phyloP scores from a whole-genome alignment of 2,888 invertebrate species.

The Sarcophaga caerulescens region DNA sequence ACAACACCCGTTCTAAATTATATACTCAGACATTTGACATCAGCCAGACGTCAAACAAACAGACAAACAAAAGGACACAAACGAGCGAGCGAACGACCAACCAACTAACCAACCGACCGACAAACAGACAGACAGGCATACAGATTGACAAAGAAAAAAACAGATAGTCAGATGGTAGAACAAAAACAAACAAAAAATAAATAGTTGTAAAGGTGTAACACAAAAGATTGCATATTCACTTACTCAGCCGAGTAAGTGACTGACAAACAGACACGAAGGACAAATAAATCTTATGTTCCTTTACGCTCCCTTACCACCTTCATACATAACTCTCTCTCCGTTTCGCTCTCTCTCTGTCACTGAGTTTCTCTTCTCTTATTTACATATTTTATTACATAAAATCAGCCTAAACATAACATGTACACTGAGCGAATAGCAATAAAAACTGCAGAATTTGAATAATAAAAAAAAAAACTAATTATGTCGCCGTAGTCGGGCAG shows the following conservation, averaged over 20 bases:
- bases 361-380: background rate
- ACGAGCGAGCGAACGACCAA: too few relatives aligned
- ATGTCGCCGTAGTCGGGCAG: too few relatives aligned
- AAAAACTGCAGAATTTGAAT: too few relatives aligned
- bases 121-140: constrained; percentile 31
- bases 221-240: constrained; percentile 30
- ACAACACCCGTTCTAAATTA: constrained; percentile 36
- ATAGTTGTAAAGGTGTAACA: background rate
- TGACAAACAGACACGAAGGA: constrained; percentile 38
- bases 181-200: background rate
- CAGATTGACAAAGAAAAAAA: background rate
- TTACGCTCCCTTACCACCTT: background rate
- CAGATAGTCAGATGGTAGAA: background rate
- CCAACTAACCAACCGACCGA: background rate
- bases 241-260: constrained; percentile 28
- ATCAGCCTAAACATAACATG: too few relatives aligned
- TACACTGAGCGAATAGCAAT: too few relatives aligned
- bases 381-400: background rate
- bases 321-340: constrained; percentile 1
- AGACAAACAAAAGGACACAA: constrained; percentile 38
- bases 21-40: constrained; percentile 60
- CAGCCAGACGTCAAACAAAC: constrained; percentile 27
- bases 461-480: too few relatives aligned
- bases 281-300: constrained; percentile 48
- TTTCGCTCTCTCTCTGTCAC: background rate